phyloP scores from a whole-genome alignment of 2,797 vertebrate species.

The Tokudaia tokunoshimensis region DNA sequence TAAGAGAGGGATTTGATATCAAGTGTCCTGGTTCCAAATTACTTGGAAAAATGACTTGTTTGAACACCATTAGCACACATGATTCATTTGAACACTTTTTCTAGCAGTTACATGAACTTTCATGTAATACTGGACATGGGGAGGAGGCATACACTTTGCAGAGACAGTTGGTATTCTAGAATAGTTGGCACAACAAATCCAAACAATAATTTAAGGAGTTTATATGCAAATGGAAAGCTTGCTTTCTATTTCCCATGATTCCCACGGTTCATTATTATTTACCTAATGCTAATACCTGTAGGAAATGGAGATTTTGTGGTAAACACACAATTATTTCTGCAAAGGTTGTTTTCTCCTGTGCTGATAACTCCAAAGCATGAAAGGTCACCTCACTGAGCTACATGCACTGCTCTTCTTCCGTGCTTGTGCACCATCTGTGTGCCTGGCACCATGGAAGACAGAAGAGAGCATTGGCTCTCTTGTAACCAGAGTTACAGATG shows the following conservation, averaged over 20 bases:
- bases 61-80: not conserved
- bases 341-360: not conserved
- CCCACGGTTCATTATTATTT: not conserved
- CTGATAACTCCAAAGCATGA: not conserved
- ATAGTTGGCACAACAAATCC: rapidly evolving
- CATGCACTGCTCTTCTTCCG: no score
- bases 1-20: not conserved
- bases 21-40: not conserved
- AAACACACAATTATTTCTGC: no score
- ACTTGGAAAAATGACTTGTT: not conserved
- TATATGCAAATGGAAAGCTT: not conserved
- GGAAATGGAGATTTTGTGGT: not conserved
- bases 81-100: not conserved
- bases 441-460: not conserved
- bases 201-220: not conserved
- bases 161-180: not conserved
- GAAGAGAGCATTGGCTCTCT: not conserved
- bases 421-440: not conserved
- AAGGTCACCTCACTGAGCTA: not conserved
- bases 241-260: not conserved
- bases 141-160: not conserved
- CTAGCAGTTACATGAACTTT: not conserved
- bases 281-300: not conserved
- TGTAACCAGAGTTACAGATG: not conserved
- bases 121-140: not conserved